These are phyloP conservation scores for Corydoras maculifer DNA, from an alignment of 2,113 vertebrate genomes.

Conservation along the genomic window DNA sequence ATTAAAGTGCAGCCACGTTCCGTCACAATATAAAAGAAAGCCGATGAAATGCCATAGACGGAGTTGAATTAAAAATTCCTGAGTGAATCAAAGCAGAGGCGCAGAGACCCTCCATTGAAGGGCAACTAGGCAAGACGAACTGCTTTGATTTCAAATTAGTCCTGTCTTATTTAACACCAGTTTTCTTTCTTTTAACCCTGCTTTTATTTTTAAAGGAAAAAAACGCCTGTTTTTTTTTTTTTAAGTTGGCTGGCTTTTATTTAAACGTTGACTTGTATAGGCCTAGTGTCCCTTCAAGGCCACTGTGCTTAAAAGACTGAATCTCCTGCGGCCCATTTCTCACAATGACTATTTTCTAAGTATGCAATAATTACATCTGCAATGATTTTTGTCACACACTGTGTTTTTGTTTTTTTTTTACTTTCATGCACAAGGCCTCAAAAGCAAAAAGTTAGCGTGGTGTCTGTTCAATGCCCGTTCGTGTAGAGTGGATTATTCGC, in stretches of 20 bases:
- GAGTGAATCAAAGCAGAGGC: constrained; percentile 11
- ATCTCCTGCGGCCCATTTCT: no score
- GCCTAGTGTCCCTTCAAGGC: background rate
- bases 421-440: no score
- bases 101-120: constrained; percentile 1
- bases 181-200: constrained; percentile 4
- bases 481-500: no score
- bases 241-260: constrained; percentile 3
- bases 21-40: constrained; percentile 45
- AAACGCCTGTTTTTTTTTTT: background rate
- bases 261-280: constrained; percentile 4
- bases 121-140: background rate
- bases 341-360: no score
- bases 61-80: constrained; percentile 46
- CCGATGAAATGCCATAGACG: constrained; percentile 50
- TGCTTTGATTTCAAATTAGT: constrained; percentile 4
- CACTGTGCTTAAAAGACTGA: background rate
- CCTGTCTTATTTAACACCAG: constrained; percentile 4
- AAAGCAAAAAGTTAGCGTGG: no score
- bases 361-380: no score
- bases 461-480: no score
- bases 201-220: background rate
- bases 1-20: constrained; percentile 53
- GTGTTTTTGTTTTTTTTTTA: no score
- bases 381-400: no score